phyloP scores from a whole-genome alignment of 2,797 vertebrate genomes.

The Peromyscus eremicus region DNA sequence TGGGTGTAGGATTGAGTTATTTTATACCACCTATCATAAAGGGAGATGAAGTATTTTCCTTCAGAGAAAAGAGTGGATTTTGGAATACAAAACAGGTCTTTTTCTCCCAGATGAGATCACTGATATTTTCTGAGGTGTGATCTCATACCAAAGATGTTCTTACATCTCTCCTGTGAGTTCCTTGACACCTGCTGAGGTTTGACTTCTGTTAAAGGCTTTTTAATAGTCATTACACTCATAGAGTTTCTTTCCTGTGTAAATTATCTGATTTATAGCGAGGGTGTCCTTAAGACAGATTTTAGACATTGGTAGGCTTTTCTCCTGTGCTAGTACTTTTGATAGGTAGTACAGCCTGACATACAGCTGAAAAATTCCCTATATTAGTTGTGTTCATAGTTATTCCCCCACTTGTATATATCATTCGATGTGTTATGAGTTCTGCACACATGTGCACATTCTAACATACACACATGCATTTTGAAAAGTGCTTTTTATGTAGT shows the following conservation, averaged over 20 bases:
- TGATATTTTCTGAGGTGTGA: neutral
- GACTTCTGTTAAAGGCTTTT: neutral
- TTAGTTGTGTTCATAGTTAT: neutral
- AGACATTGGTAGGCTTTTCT: neutral
- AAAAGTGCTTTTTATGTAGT: neutral
- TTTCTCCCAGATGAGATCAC: neutral
- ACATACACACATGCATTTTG: neutral
- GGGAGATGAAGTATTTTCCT: neutral
- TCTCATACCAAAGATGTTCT: neutral
- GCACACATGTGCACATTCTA: neutral
- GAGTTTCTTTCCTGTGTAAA: neutral
- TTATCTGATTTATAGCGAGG: neutral
- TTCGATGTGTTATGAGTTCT: neutral
- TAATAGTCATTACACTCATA: neutral
- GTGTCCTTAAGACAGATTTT: neutral
- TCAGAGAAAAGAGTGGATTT: neutral
- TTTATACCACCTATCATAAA: neutral
- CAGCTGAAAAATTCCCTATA: neutral
- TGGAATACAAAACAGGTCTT: neutral
- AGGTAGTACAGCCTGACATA: neutral
- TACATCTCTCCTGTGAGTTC: neutral
- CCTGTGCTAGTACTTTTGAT: neutral
- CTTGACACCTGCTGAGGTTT: neutral
- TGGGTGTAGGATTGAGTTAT: neutral
- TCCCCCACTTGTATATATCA: neutral